Evolutionary conservation across 2,113 vertebrate genomes (phyloP).

Genomic region (Sapayoa aenigma): DNA sequence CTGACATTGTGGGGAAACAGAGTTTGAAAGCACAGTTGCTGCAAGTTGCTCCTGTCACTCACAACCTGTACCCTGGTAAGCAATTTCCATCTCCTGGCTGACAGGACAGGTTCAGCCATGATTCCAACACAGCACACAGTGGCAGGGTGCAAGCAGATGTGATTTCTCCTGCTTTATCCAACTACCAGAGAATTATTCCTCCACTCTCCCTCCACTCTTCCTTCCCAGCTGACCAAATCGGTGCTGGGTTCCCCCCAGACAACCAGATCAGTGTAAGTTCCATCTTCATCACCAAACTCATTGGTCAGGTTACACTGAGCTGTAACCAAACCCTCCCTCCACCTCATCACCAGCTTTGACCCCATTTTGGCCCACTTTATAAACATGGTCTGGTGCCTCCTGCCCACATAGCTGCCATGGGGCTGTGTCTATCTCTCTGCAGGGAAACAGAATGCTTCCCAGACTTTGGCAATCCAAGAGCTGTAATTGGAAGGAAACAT

Average conservation of each 20-base stretch:
- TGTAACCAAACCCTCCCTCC: not conserved
- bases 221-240: not conserved
- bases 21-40: not conserved
- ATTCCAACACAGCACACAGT: not conserved
- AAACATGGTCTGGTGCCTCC: not conserved
- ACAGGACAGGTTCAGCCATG: not conserved
- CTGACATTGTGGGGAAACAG: not conserved
- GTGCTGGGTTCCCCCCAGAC: not conserved
- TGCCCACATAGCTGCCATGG: accelerated
- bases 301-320: not conserved
- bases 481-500: not conserved
- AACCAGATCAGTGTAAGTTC: not conserved
- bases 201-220: not conserved
- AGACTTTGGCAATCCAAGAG: not conserved
- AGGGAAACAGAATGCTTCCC: not conserved
- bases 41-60: not conserved
- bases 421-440: not conserved
- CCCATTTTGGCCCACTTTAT: not conserved
- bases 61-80: not conserved
- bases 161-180: not conserved
- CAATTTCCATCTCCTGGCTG: not conserved
- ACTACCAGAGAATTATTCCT: not conserved
- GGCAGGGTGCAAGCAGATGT: not conserved
- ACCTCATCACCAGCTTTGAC: not conserved
- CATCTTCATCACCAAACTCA: not conserved